phyloP scores from a whole-genome alignment of 1,140 invertebrate species.

The Calosoma granatense region DNA sequence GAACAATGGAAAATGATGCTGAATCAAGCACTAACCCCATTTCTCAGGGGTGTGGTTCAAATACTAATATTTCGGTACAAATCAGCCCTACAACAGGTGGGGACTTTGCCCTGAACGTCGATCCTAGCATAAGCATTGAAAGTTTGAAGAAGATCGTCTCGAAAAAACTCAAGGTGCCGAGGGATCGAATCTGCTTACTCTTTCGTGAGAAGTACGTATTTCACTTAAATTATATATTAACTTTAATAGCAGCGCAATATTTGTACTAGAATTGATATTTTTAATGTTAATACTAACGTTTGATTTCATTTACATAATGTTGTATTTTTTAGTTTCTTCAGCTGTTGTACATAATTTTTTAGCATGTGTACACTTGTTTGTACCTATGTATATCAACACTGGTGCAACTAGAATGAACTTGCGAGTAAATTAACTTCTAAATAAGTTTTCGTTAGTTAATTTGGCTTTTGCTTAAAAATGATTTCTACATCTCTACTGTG shows the following conservation, averaged over 20 bases:
- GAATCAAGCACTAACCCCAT: conserved; percentile 32
- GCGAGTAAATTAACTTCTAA: too few relatives aligned
- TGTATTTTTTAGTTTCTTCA: conserved; percentile 15
- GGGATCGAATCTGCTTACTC: conserved; percentile 83
- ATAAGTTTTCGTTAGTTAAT: too few relatives aligned
- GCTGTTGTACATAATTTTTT: neutral
- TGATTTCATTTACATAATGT: too few relatives aligned
- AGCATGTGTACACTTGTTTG: too few relatives aligned
- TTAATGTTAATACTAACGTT: conserved; percentile 5
- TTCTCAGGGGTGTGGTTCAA: conserved; percentile 53
- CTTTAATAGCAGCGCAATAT: too few relatives aligned
- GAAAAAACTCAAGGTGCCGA: conserved; percentile 82
- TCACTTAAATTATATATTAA: conserved; percentile 8
- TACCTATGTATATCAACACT: too few relatives aligned
- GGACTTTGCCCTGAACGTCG: conserved; percentile 72
- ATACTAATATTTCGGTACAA: conserved; percentile 63
- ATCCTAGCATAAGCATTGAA: conserved; percentile 69
- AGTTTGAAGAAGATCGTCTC: conserved; percentile 83
- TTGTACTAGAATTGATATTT: neutral
- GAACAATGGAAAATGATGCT: conserved; percentile 31
- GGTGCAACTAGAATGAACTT: too few relatives aligned
- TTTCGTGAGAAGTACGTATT: conserved; percentile 78
- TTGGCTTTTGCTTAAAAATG: too few relatives aligned
- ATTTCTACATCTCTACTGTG: too few relatives aligned
- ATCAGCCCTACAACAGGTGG: conserved; percentile 85